Percentiles rank a stretch among this genome's conserved stretches.
phyloP scores from a whole-genome alignment of 2,797 vertebrate species.

The Sebastolobus alascanus region DNA sequence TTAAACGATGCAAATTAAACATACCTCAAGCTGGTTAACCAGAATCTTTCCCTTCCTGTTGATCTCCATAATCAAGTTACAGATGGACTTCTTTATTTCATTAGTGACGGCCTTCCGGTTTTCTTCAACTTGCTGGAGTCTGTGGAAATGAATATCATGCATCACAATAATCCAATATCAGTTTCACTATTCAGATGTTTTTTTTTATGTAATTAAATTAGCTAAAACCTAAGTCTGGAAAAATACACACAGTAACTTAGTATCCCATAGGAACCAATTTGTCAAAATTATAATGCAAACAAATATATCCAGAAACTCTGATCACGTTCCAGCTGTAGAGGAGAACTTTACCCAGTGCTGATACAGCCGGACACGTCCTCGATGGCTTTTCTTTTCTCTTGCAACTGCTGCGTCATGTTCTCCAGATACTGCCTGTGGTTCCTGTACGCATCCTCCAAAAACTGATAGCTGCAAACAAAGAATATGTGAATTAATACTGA shows the following conservation, averaged over 20 bases:
- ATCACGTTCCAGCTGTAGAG: not conserved
- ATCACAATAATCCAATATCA: not conserved
- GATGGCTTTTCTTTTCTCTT: slow-evolving; percentile 97
- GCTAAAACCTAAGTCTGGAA: not conserved
- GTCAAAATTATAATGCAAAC: not conserved
- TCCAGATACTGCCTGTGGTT: slow-evolving; percentile 97
- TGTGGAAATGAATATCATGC: slow-evolving; percentile 54
- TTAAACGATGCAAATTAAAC: not conserved
- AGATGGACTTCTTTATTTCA: slow-evolving; percentile 98
- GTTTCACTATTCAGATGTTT: not conserved
- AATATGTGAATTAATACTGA: not conserved
- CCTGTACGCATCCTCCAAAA: slow-evolving; percentile 98
- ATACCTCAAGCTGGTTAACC: slow-evolving; percentile 96
- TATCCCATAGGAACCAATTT: not conserved
- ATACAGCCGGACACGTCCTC: slow-evolving; percentile 94
- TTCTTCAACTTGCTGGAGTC: slow-evolving; percentile 97
- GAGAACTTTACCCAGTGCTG: slow-evolving; percentile 88
- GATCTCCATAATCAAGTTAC: slow-evolving; percentile 97
- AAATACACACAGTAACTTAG: not conserved
- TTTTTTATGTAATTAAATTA: not conserved
- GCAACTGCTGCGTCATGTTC: slow-evolving; percentile 94
- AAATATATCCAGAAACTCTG: not conserved
- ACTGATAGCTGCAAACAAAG: slow-evolving; percentile 89
- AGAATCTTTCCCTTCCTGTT: slow-evolving; percentile 98
- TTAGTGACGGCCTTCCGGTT: slow-evolving; percentile 96